These are phyloP conservation scores for Lagopus leucura DNA, from an alignment of 2,113 vertebrate species.

Conservation along the genomic window DNA sequence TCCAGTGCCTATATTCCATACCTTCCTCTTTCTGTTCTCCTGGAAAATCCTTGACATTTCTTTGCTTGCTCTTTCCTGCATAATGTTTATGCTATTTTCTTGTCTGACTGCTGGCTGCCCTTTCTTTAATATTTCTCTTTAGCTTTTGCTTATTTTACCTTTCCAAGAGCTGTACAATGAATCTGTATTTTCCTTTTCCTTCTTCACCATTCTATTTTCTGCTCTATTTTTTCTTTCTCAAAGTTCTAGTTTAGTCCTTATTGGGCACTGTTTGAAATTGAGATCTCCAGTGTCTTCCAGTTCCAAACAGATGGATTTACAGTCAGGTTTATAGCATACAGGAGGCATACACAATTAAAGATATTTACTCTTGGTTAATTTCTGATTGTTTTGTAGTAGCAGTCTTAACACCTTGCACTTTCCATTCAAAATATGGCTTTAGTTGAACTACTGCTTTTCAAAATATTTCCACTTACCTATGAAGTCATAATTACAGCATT, in stretches of 20 bases:
- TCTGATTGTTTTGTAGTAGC: neutral
- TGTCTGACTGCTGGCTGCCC: neutral
- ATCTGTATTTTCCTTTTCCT: neutral
- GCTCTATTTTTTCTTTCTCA: neutral
- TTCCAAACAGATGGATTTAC: neutral
- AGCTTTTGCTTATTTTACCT: neutral
- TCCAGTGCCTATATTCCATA: neutral
- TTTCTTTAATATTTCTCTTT: neutral
- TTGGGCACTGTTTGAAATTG: neutral
- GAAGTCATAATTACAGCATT: slow-evolving; percentile 70
- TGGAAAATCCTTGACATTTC: neutral
- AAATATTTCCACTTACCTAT: slow-evolving; percentile 67
- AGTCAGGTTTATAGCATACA: neutral
- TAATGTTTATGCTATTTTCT: neutral
- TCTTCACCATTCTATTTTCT: neutral
- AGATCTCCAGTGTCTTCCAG: neutral
- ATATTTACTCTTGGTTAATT: neutral
- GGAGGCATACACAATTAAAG: neutral
- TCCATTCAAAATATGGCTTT: slow-evolving; percentile 29
- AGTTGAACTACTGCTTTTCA: slow-evolving; percentile 66
- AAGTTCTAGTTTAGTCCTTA: neutral
- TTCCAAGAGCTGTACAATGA: neutral
- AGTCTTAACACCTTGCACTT: neutral
- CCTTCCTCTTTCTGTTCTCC: neutral
- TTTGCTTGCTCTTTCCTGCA: neutral